A percentile compares a stretch with the other conserved stretches of the same genome.
Conservation (phyloP, 2,888 invertebrate genomes). For the Macrophya annulata region DNA sequence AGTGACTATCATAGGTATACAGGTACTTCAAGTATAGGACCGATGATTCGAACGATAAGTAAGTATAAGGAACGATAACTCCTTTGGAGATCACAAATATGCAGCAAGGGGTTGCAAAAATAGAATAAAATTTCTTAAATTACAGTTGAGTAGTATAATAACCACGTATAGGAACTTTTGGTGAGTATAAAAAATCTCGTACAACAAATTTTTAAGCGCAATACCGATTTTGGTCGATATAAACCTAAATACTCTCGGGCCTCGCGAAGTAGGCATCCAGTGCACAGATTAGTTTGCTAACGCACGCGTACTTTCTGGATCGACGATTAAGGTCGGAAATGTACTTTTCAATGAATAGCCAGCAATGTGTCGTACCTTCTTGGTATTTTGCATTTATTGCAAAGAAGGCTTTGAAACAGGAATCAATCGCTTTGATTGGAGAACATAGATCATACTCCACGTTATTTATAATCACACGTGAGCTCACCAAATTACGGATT, state of each 20-base stretch:
- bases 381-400: slow-evolving; percentile 20
- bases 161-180: neutral
- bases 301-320: neutral
- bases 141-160: neutral
- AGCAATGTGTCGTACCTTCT: neutral
- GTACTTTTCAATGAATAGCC: slow-evolving; percentile 27
- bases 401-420: slow-evolving; percentile 1
- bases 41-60: no score
- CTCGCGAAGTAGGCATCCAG: neutral
- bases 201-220: neutral
- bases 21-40: slow-evolving; percentile 14
- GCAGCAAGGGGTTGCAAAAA: neutral
- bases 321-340: neutral
- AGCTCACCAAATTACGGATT: neutral
- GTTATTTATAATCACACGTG: neutral
- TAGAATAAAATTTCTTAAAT: neutral
- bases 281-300: slow-evolving; percentile 6
- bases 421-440: slow-evolving; percentile 26
- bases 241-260: neutral
- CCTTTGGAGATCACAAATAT: neutral
- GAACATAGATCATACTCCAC: neutral
- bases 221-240: neutral
- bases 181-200: neutral
- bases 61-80: neutral
- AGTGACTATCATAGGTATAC: slow-evolving; percentile 7